Evolutionary conservation across 2,797 vertebrate genomes (phyloP).

Genomic region (Chiroxiphia lanceolata): DNA sequence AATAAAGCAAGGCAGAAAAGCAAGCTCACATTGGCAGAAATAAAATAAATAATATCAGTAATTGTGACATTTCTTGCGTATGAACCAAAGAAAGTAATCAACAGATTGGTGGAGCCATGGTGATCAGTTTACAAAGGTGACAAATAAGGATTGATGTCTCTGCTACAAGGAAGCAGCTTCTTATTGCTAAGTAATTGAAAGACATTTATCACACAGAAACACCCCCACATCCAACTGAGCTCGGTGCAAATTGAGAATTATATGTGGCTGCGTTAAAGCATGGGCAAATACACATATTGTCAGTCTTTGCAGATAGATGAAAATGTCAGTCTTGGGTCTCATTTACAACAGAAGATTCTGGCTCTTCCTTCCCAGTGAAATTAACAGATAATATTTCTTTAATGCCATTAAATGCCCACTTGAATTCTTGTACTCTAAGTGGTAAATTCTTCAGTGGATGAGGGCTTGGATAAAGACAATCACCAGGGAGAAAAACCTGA

Average conservation of each 20-base stretch:
- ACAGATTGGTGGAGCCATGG: neutral
- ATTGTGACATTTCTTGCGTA: neutral
- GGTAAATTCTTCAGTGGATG: neutral
- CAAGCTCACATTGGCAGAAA: neutral
- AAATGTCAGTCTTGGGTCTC: neutral
- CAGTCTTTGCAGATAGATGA: neutral
- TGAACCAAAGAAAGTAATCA: neutral
- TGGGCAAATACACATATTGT: fast-evolving
- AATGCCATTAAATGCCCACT: neutral
- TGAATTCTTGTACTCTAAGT: neutral
- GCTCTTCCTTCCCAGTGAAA: neutral
- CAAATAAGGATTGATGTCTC: slow-evolving; percentile 7
- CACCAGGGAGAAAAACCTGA: neutral
- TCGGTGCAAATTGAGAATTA: neutral
- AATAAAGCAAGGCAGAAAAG: neutral
- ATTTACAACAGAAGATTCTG: neutral
- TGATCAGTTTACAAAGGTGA: slow-evolving; percentile 27
- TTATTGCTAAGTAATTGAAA: slow-evolving; percentile 32
- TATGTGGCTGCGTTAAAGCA: neutral
- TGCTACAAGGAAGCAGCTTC: slow-evolving; percentile 8
- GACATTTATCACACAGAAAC: slow-evolving; percentile 25
- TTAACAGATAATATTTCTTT: neutral
- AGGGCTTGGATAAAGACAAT: neutral
- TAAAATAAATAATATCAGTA: neutral
- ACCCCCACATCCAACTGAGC: neutral